Percentiles rank a stretch among this genome's conserved stretches.
Conservation (phyloP, 2,888 invertebrate species). For the Andrena camellia region DNA sequence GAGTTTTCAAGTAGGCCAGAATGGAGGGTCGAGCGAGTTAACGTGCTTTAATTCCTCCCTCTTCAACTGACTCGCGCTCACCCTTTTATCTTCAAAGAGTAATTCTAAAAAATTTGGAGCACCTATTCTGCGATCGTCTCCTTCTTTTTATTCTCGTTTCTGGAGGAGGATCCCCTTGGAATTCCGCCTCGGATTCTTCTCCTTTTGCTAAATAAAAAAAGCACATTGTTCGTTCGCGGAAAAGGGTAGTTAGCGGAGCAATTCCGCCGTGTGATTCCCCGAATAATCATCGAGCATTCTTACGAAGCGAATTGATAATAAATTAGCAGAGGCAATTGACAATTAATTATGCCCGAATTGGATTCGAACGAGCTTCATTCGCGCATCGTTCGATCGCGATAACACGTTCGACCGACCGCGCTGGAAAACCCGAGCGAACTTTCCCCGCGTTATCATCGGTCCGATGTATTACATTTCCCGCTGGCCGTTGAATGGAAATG, state of each 20-base stretch:
- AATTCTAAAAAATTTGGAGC: not conserved
- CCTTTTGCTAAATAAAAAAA: too few relatives aligned
- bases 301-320: not conserved
- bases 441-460: not conserved
- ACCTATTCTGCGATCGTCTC: not conserved
- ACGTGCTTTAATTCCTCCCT: slow-evolving; percentile 11
- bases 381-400: not conserved
- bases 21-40: not conserved
- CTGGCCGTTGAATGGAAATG: not conserved
- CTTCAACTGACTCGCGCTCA: not conserved
- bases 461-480: not conserved
- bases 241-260: not conserved
- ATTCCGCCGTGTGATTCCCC: not conserved
- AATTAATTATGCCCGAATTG: not conserved
- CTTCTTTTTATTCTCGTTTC: not conserved
- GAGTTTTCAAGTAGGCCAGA: slow-evolving; percentile 50
- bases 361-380: not conserved
- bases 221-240: not conserved
- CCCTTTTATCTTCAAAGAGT: not conserved
- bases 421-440: not conserved
- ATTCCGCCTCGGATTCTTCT: too few relatives aligned
- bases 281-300: not conserved
- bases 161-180: too few relatives aligned
- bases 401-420: not conserved
- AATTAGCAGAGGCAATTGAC: not conserved